phyloP scores from a whole-genome alignment of 2,888 invertebrate genomes.

The Drosophila meridiana region DNA sequence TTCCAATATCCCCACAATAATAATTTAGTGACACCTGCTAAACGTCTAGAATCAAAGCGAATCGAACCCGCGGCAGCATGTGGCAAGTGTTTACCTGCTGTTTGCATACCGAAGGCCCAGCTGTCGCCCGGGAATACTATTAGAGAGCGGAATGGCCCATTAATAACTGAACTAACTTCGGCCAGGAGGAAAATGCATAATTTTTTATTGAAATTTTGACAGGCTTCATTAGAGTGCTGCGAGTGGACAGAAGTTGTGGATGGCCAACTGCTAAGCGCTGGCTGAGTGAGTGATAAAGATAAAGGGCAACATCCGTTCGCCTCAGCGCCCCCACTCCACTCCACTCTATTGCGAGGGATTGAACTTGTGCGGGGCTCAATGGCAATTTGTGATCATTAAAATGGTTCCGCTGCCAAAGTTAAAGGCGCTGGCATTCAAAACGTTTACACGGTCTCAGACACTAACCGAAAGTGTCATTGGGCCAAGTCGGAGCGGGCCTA shows the following conservation, averaged over 20 bases:
- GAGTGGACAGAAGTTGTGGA: slow-evolving; percentile 3
- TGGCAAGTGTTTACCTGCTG: slow-evolving; percentile 28
- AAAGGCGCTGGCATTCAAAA: slow-evolving; percentile 26
- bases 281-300: slow-evolving; percentile 25
- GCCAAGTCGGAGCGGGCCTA: neutral
- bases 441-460: slow-evolving; percentile 33
- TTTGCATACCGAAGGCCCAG: slow-evolving; percentile 8
- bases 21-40: neutral
- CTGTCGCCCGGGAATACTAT: slow-evolving; percentile 11
- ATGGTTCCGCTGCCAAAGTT: slow-evolving; percentile 60
- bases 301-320: slow-evolving; percentile 70
- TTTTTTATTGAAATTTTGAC: slow-evolving; percentile 53
- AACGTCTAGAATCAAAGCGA: slow-evolving; percentile 13
- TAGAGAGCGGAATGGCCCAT: slow-evolving; percentile 19
- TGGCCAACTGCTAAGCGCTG: slow-evolving; percentile 26
- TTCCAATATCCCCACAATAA: no score
- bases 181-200: slow-evolving; percentile 40
- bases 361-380: slow-evolving; percentile 43
- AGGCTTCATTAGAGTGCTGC: slow-evolving; percentile 58
- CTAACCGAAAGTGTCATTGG: slow-evolving; percentile 61
- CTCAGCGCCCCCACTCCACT: slow-evolving; percentile 18
- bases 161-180: slow-evolving; percentile 36
- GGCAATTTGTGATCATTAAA: slow-evolving; percentile 78
- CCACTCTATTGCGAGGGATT: slow-evolving; percentile 21
- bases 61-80: neutral